phyloP scores from a whole-genome alignment of 1,140 invertebrate species.

The Cydia fagiglandana region DNA sequence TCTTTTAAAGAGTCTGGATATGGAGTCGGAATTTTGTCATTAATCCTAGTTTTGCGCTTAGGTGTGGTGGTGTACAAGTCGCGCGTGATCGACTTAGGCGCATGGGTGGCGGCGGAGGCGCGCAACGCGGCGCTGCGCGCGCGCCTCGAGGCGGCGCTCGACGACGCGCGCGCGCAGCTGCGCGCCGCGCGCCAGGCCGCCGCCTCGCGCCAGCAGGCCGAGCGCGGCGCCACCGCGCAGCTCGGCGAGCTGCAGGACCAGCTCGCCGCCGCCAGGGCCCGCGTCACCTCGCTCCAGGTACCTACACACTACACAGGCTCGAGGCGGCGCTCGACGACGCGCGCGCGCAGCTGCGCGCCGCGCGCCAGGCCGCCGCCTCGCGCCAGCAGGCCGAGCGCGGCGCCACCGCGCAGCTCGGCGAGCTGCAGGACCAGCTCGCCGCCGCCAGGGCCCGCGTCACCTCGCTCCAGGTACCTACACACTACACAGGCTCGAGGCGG shows the following conservation, averaged over 20 bases:
- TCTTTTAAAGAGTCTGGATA: too few relatives aligned
- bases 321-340: too few relatives aligned
- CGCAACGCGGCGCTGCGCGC: conserved; percentile 47
- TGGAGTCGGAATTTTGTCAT: too few relatives aligned
- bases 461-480: too few relatives aligned
- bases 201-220: conserved; percentile 2
- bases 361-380: too few relatives aligned
- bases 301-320: neutral
- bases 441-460: too few relatives aligned
- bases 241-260: neutral
- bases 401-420: too few relatives aligned
- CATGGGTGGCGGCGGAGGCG: conserved; percentile 51
- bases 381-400: too few relatives aligned
- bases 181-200: neutral
- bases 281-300: neutral
- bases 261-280: neutral
- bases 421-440: too few relatives aligned
- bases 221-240: conserved; percentile 16
- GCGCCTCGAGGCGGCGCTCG: conserved; percentile 45
- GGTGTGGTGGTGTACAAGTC: conserved; percentile 64
- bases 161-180: neutral
- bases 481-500: too few relatives aligned
- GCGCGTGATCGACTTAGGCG: conserved; percentile 62
- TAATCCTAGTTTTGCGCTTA: conserved; percentile 32
- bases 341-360: too few relatives aligned